Conservation (phyloP, 37 sponge, comb jelly and placozoan species). For the Aplysina aerophoba region DNA sequence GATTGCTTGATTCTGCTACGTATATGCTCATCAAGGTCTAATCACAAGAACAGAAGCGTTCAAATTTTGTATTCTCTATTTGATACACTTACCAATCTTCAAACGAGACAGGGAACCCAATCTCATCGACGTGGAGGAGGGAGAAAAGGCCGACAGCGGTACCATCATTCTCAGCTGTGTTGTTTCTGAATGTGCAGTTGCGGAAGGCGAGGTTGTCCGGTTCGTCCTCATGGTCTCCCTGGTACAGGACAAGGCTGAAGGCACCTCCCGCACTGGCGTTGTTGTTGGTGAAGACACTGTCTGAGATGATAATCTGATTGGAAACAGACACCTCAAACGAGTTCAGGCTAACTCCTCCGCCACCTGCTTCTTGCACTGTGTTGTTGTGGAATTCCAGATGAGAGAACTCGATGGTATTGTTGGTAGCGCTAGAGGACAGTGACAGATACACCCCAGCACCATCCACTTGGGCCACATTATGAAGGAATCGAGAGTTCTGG, state of each 20-base stretch:
- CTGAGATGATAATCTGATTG: conserved; percentile 48
- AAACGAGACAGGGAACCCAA: conserved; percentile 72
- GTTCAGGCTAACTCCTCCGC: conserved; percentile 69
- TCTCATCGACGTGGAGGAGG: conserved; percentile 75
- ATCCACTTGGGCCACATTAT: conserved; percentile 69
- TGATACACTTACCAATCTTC: conserved; percentile 52
- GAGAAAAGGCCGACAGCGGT: conserved; percentile 86
- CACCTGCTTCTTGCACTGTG: conserved; percentile 51
- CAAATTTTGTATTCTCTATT: too few species aligned
- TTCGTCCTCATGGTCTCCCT: conserved; percentile 42
- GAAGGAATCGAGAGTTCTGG: conserved; percentile 29
- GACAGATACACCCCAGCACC: conserved; percentile 72
- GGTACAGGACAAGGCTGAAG: conserved; percentile 69
- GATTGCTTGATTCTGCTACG: too few species aligned
- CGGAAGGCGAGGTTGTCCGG: conserved; percentile 61
- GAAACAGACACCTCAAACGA: conserved; percentile 61
- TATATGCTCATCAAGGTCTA: too few species aligned
- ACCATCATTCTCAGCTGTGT: conserved; percentile 71
- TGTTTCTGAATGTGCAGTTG: conserved; percentile 48
- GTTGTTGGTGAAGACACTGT: conserved; percentile 50
- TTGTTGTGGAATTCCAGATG: conserved; percentile 48
- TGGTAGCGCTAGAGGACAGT: conserved; percentile 31
- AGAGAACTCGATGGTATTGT: conserved; percentile 31
- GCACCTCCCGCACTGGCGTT: conserved; percentile 78
- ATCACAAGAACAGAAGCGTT: too few species aligned